Conservation (phyloP, 2,888 invertebrate species). For the Melieria picta region DNA sequence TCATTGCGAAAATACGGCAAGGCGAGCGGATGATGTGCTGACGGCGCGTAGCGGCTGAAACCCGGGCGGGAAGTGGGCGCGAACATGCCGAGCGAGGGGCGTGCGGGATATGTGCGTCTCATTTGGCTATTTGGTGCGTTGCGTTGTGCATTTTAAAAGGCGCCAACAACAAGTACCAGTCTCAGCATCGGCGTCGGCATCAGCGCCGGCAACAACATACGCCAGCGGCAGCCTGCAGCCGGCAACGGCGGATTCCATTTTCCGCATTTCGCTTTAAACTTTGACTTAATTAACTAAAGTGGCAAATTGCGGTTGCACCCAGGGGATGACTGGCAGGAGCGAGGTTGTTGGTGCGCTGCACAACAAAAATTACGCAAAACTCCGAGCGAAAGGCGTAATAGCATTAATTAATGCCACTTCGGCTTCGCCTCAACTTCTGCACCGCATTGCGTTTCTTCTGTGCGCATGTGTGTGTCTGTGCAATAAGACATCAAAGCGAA, state of each 20-base stretch:
- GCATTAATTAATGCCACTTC: constrained; percentile 23
- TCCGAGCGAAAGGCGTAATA: constrained; percentile 16
- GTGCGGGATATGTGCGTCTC: neutral
- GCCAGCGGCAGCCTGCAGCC: neutral
- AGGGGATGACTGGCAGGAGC: neutral
- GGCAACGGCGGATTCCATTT: neutral
- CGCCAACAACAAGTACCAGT: too few relatives aligned
- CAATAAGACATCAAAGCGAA: too few relatives aligned
- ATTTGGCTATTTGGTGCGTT: neutral
- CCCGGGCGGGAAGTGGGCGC: neutral
- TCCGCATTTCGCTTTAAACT: constrained; percentile 19
- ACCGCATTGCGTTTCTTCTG: too few relatives aligned
- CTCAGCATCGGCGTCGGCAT: too few relatives aligned
- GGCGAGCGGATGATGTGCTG: neutral
- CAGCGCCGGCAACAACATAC: too few relatives aligned
- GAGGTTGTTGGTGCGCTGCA: neutral
- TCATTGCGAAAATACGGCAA: constrained; percentile 15
- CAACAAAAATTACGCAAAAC: neutral
- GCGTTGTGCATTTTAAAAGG: too few relatives aligned
- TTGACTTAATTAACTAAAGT: constrained; percentile 31
- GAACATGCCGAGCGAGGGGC: too few relatives aligned
- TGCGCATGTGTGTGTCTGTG: too few relatives aligned
- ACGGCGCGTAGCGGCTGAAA: neutral
- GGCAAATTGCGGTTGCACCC: constrained; percentile 24
- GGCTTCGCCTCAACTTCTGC: neutral